phyloP scores from a whole-genome alignment of 1,140 invertebrate species.

The Drosophila sulfurigaster region DNA sequence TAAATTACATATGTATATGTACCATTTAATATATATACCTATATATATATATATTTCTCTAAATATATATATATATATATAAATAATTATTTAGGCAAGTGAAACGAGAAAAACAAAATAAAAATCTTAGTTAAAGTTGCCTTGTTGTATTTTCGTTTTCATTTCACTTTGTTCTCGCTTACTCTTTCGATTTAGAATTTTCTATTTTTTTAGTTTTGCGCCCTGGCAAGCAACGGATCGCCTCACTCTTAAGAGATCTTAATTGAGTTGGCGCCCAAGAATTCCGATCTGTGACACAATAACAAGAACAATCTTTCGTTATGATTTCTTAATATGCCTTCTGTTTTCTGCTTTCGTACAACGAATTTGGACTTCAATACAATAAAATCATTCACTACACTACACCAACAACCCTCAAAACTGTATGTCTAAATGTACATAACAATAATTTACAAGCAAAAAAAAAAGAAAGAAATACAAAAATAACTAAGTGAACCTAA shows the following conservation, averaged over 20 bases:
- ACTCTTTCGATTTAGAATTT: constrained; percentile 18
- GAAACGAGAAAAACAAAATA: constrained; percentile 68
- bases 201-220: constrained; percentile 24
- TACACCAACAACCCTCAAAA: constrained; percentile 44
- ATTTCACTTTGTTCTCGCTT: constrained; percentile 6
- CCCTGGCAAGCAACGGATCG: constrained; percentile 19
- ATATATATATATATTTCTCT: constrained; percentile 71
- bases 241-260: neutral
- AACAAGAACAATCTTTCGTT: neutral
- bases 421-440: constrained; percentile 80
- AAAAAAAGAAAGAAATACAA: neutral
- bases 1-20: constrained; percentile 80
- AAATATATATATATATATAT: constrained; percentile 77
- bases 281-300: constrained; percentile 5
- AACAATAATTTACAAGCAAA: constrained; percentile 77
- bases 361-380: constrained; percentile 9
- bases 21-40: constrained; percentile 74
- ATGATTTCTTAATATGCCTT: constrained; percentile 1
- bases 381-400: neutral
- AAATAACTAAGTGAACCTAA: constrained; percentile 31
- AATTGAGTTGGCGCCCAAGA: constrained; percentile 8
- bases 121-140: constrained; percentile 76
- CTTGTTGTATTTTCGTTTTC: constrained; percentile 49
- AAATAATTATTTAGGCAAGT: constrained; percentile 76
- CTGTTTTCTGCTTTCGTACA: constrained; percentile 15